Evolutionary conservation across 2,113 vertebrate genomes (phyloP), one percentile per base, ranked within the genome.

Genomic region (Argyrosomus japonicus): DNA sequence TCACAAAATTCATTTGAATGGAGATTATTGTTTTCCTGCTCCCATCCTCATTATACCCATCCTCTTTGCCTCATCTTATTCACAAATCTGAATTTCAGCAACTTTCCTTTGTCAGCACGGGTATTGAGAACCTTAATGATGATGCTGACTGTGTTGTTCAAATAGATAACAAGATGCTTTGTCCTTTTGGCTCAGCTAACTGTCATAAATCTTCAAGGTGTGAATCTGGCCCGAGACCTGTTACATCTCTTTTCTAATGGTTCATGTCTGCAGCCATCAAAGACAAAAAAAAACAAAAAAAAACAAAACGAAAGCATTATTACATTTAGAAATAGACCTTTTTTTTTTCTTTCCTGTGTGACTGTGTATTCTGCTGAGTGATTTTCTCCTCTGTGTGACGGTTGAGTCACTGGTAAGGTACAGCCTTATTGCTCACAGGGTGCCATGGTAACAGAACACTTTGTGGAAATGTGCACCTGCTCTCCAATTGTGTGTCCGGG

Each of bases 381-480:
- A 75, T 77, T 85, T 85, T 86, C 54, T 77, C 40, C 40, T 51
- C 67, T 58, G 40, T 88, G 60, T 87, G 50, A 57, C 13, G 40
- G 79, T 63, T 91, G 90, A 93, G 70, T 90, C 91, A 93, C 63
- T 56, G 67, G 81, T 87, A 81, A 86, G 76, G 68, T 88, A 64
- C 75, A 57, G 81, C 36, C 63, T 17, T 81, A 81, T 88, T 92
- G 84, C 73, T 91, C 77, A 67, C 68, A 62, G 74, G 88, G 57
- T 67, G 64, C 88, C 90, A 93, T 92, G 88, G 90, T 80, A 92
- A 93, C 90, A 32, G 79, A 71, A 62, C 64, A 77, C 23, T 75
- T 87, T 56, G 84, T 84, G 83, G 88, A 89, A 89, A 89, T 82
- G 81, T 75, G 73, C 91, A 90, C 83, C 75, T 88, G 89, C 82